These are phyloP conservation scores for Sarcophaga caerulescens DNA, from an alignment of 2,888 invertebrate genomes.

Conservation along the genomic window DNA sequence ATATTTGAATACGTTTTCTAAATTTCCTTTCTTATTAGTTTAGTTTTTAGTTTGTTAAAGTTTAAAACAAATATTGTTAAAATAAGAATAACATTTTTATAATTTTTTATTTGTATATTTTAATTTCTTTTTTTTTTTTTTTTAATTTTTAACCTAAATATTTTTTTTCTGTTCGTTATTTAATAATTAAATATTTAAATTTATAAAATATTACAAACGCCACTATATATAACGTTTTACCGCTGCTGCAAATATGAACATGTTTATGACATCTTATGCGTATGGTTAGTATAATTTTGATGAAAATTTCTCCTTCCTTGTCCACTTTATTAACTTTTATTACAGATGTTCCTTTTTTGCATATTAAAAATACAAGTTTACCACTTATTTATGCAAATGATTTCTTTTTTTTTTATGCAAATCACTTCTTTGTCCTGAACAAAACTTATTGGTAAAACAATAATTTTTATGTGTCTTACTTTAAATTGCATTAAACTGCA, in stretches of 20 bases:
- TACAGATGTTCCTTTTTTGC: not conserved
- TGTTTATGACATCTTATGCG: constrained; percentile 78
- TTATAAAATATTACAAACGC: constrained; percentile 15
- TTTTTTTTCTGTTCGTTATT: constrained; percentile 37
- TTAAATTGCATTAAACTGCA: too few species aligned
- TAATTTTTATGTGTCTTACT: too few species aligned
- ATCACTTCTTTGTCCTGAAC: too few species aligned
- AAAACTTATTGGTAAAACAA: too few species aligned
- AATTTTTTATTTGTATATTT: constrained; percentile 18
- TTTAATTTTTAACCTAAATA: constrained; percentile 25
- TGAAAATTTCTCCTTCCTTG: constrained; percentile 34
- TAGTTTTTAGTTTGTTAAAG: constrained; percentile 53
- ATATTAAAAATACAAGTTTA: not conserved
- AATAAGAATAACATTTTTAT: constrained; percentile 1
- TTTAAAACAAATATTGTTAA: constrained; percentile 27
- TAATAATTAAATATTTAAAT: constrained; percentile 41
- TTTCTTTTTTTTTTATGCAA: not conserved
- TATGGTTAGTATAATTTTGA: constrained; percentile 79
- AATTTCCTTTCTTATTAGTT: constrained; percentile 51
- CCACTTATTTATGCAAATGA: not conserved
- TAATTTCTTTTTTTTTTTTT: constrained; percentile 29
- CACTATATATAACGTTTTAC: constrained; percentile 50
- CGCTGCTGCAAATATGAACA: constrained; percentile 81
- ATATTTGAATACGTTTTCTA: constrained; percentile 60
- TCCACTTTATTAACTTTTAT: not conserved